These are phyloP conservation scores for Sebastes diploproa DNA, from an alignment of 2,797 vertebrate genomes.

Conservation along the genomic window DNA sequence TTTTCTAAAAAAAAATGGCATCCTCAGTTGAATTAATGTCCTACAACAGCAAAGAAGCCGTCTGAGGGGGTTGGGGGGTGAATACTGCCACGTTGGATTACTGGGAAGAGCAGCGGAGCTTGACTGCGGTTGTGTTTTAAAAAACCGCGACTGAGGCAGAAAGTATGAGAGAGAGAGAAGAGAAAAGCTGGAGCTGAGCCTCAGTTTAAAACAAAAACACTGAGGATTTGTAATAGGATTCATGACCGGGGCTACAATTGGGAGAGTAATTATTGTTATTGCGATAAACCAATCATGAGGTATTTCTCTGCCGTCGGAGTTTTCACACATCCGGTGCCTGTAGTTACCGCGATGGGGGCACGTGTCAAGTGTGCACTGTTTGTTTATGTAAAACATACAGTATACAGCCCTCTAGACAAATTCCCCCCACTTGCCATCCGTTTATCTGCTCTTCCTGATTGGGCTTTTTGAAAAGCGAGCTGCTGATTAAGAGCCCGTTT, in stretches of 20 bases:
- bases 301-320: constrained; percentile 30
- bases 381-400: constrained; percentile 58
- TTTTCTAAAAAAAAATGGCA: not conserved
- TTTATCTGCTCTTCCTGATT: constrained; percentile 57
- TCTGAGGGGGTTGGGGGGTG: not conserved
- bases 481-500: constrained; percentile 50
- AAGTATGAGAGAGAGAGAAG: not conserved
- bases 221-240: constrained; percentile 57
- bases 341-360: constrained; percentile 20
- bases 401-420: constrained; percentile 33
- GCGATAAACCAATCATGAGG: constrained; percentile 47
- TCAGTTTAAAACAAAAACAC: constrained; percentile 20
- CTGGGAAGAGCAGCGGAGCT: not conserved
- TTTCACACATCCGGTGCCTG: constrained; percentile 31
- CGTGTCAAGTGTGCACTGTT: constrained; percentile 51
- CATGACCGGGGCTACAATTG: constrained; percentile 43
- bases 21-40: not conserved
- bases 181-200: constrained; percentile 7
- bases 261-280: constrained; percentile 60
- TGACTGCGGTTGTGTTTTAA: constrained; percentile 18
- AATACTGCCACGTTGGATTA: constrained; percentile 32
- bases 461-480: constrained; percentile 53
- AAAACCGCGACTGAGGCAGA: constrained; percentile 17
- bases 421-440: constrained; percentile 25
- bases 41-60: not conserved